Percentiles rank a stretch among this genome's conserved stretches.
Evolutionary conservation across 2,113 vertebrate species (phyloP).

Genomic region (Myodes glareolus): DNA sequence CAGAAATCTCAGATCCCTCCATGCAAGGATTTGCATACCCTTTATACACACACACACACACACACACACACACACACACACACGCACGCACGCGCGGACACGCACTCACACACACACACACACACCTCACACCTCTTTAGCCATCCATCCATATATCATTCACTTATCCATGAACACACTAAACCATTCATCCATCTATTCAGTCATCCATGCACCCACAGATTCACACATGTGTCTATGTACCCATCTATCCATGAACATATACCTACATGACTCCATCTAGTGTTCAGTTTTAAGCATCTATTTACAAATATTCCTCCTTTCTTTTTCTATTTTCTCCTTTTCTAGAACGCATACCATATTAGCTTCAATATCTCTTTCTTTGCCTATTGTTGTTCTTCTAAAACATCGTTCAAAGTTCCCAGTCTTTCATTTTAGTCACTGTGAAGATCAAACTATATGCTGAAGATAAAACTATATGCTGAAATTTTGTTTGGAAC

Average conservation of each 20-base stretch:
- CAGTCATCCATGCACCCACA: neutral
- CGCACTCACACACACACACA: too few relatives aligned
- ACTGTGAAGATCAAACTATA: neutral
- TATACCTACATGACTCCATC: neutral
- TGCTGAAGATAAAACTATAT: neutral
- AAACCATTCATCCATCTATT: neutral
- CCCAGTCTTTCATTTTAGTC: neutral
- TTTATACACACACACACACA: too few relatives aligned
- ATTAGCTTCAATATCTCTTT: neutral
- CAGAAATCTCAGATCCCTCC: neutral
- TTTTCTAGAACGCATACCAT: neutral
- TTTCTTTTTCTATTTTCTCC: neutral
- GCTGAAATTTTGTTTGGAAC: neutral
- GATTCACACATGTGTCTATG: rapidly evolving
- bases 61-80: too few relatives aligned
- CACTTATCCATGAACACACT: rapidly evolving
- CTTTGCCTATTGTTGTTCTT: neutral
- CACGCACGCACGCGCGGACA: too few relatives aligned
- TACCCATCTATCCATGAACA: neutral
- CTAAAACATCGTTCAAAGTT: neutral
- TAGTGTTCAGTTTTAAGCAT: neutral
- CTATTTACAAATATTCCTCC: neutral
- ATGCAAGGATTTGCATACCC: neutral
- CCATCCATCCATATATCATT: neutral
- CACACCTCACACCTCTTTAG: neutral